Conservation (phyloP, 2,797 vertebrate species). For the Octomys mimax region DNA sequence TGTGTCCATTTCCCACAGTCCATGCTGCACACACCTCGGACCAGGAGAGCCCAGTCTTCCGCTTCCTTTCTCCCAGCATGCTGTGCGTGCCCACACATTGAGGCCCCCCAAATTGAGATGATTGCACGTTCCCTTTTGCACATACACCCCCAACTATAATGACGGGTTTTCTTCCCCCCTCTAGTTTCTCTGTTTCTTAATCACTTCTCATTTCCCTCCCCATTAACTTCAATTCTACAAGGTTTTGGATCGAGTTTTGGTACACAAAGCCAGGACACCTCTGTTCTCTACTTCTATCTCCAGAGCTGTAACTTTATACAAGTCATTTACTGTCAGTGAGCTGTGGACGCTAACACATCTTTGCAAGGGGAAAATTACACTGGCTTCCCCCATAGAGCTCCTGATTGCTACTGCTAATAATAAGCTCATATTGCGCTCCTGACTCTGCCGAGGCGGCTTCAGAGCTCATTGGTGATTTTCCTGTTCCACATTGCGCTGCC, state of each 20-base stretch:
- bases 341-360: not conserved
- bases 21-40: not conserved
- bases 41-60: not conserved
- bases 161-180: not conserved
- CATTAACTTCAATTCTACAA: slow-evolving; percentile 48
- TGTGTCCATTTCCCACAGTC: slow-evolving; percentile 12
- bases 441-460: not conserved
- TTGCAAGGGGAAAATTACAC: not conserved
- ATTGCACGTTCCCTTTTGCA: slow-evolving; percentile 48
- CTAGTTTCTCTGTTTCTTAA: slow-evolving; percentile 49
- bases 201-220: slow-evolving; percentile 47
- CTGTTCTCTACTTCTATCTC: slow-evolving; percentile 1
- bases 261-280: not conserved
- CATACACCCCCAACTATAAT: not conserved
- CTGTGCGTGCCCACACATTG: not conserved
- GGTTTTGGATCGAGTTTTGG: slow-evolving; percentile 19
- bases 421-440: not conserved
- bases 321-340: slow-evolving; percentile 46
- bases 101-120: not conserved
- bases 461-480: not conserved
- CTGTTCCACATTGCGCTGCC: not conserved
- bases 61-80: slow-evolving; percentile 38
- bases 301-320: slow-evolving; percentile 32
- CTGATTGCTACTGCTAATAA: not conserved
- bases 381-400: not conserved